These are phyloP conservation scores for Hydropsyche betteni DNA, from an alignment of 2,888 invertebrate species.

Conservation along the genomic window DNA sequence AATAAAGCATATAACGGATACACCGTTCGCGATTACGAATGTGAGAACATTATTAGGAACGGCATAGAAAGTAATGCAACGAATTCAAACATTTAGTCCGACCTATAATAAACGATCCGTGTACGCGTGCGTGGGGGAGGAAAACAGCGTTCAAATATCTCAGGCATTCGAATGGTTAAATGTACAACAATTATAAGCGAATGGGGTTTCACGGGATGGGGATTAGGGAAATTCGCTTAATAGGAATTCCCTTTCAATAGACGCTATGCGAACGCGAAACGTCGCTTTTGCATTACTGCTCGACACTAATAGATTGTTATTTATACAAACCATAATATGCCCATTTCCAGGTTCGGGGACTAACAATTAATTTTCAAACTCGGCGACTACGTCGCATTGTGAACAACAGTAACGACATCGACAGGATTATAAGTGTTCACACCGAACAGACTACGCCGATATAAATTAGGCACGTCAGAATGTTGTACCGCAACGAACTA, in stretches of 20 bases:
- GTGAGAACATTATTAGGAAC: no score
- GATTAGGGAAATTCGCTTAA: constrained; percentile 36
- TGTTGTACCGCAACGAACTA: no score
- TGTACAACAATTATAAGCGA: constrained; percentile 31
- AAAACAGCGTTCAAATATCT: constrained; percentile 4
- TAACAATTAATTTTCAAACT: constrained; percentile 16
- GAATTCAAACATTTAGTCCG: no score
- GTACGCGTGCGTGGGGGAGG: no score
- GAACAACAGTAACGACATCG: background rate
- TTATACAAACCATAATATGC: constrained; percentile 30
- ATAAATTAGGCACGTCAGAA: no score
- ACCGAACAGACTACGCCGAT: no score
- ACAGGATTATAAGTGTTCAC: background rate
- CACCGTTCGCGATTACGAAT: no score
- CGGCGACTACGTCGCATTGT: background rate
- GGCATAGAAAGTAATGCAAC: no score
- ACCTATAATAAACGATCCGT: no score
- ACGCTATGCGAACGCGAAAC: constrained; percentile 13
- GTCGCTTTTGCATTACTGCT: constrained; percentile 28
- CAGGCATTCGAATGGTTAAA: constrained; percentile 27
- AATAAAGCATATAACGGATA: background rate
- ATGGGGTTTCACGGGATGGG: constrained; percentile 11
- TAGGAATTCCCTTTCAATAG: constrained; percentile 35
- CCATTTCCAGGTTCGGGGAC: constrained; percentile 29
- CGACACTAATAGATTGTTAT: constrained; percentile 37